Evolutionary conservation across 2,797 vertebrate species (phyloP).

Genomic region (Enoplosus armatus): DNA sequence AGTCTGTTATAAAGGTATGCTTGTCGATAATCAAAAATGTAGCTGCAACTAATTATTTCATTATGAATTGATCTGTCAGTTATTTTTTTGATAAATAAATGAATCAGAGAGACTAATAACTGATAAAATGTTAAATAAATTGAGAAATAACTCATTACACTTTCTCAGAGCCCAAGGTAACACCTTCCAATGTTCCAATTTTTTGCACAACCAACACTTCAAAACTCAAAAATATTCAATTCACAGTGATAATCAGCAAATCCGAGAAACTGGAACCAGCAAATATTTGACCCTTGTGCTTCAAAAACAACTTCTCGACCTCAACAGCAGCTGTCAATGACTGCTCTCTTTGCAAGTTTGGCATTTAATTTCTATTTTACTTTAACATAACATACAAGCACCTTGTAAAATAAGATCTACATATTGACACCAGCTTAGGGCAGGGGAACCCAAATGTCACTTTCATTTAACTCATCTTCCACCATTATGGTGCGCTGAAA

Average conservation of each 20-base stretch:
- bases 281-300: neutral
- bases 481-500: conserved; percentile 61
- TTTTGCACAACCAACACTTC: neutral
- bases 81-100: neutral
- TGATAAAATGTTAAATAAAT: neutral
- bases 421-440: conserved; percentile 41
- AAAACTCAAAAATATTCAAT: neutral
- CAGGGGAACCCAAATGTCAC: conserved; percentile 55
- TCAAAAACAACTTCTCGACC: neutral
- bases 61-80: neutral
- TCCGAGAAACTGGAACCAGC: neutral
- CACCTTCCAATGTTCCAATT: neutral
- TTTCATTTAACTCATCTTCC: conserved; percentile 67
- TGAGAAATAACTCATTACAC: neutral
- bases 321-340: neutral
- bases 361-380: conserved; percentile 26
- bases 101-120: neutral
- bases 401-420: conserved; percentile 46
- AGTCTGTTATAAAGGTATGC: conserved; percentile 20
- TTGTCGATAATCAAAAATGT: neutral
- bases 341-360: neutral
- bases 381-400: conserved; percentile 23
- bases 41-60: neutral
- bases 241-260: neutral
- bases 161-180: neutral